Evolutionary conservation across 2,113 vertebrate species (phyloP).

Genomic region (Brienomyrus brachyistius): DNA sequence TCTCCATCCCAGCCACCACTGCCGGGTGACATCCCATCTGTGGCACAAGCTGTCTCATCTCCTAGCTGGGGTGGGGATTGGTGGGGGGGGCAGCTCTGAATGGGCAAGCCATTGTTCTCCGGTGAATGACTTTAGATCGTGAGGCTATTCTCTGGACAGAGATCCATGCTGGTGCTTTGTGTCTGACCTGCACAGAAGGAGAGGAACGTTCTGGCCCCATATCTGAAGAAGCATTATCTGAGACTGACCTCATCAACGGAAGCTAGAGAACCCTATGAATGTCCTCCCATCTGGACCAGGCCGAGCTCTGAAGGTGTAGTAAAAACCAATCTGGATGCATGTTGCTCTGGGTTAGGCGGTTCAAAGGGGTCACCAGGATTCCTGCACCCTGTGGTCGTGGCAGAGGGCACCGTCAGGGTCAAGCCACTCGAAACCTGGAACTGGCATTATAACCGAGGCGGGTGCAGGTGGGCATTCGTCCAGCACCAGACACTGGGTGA

Average conservation of each 20-base stretch:
- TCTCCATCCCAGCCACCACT: neutral
- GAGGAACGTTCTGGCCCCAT: neutral
- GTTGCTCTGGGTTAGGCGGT: neutral
- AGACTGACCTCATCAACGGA: neutral
- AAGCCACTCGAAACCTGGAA: neutral
- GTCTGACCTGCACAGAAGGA: slow-evolving; percentile 1
- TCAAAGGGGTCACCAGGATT: neutral
- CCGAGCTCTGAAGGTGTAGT: neutral
- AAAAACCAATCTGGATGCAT: neutral
- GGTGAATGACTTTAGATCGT: slow-evolving; percentile 13
- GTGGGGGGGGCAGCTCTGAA: neutral
- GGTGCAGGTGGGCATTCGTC: neutral
- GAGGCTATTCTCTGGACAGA: neutral
- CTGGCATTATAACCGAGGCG: neutral
- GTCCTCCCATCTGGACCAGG: neutral
- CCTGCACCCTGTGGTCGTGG: neutral
- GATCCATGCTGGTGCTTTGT: neutral
- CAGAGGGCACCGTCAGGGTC: neutral
- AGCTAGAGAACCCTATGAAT: neutral
- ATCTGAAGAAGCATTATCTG: neutral
- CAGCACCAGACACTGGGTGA: neutral
- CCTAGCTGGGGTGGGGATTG: neutral
- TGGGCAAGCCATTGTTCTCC: slow-evolving; percentile 34
- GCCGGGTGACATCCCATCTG: slow-evolving; percentile 33
- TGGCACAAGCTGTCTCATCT: slow-evolving; percentile 36